These are phyloP conservation scores for Corvus moneduloides DNA, from an alignment of 2,113 vertebrate genomes.

Conservation along the genomic window DNA sequence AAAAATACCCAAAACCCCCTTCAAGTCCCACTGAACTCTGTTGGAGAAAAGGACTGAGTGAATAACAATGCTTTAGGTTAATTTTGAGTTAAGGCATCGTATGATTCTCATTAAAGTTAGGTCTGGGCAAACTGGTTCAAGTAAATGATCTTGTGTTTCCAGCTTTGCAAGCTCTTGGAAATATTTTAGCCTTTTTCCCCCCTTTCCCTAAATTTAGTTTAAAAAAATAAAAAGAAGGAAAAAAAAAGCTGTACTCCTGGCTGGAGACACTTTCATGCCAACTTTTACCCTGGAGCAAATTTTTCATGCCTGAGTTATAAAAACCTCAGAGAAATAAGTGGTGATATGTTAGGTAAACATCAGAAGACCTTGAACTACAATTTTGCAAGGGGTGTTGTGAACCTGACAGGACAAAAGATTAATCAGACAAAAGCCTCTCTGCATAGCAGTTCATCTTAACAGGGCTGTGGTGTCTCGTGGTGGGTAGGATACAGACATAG, in stretches of 20 bases:
- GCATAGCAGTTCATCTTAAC: background rate
- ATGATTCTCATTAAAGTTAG: background rate
- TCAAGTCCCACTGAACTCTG: background rate
- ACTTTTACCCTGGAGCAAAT: constrained; percentile 56
- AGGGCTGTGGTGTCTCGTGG: background rate
- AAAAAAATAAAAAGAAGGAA: background rate
- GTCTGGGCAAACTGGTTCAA: background rate
- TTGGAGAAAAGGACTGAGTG: background rate
- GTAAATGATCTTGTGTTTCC: background rate
- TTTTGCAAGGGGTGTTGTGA: constrained; percentile 35
- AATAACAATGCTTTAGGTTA: background rate
- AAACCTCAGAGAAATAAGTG: constrained; percentile 58
- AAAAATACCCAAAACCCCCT: background rate
- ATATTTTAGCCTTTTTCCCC: background rate
- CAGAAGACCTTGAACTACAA: constrained; percentile 51
- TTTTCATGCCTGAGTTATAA: constrained; percentile 65
- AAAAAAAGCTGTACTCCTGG: background rate
- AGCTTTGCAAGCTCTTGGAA: background rate
- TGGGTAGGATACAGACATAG: background rate
- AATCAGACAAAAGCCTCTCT: constrained; percentile 50
- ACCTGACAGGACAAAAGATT: constrained; percentile 52
- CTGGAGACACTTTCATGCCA: constrained; percentile 40
- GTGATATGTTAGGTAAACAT: constrained; percentile 55
- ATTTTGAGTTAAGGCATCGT: background rate
- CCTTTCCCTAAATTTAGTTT: background rate